Conservation (phyloP, 2,888 invertebrate genomes). For the Luffia ferchaultella region DNA sequence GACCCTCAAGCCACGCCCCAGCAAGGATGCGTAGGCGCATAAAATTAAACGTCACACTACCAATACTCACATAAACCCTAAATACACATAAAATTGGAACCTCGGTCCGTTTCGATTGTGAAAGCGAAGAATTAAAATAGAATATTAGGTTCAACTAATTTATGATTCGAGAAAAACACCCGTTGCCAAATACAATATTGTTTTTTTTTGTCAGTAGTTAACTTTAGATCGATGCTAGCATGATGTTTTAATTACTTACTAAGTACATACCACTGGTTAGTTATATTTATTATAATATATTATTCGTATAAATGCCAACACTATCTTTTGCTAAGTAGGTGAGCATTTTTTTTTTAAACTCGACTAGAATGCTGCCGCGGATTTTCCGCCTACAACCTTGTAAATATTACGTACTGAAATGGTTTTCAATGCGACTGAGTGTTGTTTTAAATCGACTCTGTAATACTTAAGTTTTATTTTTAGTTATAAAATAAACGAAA, state of each 20-base stretch:
- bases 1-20: conserved; percentile 64
- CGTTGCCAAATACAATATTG: no score
- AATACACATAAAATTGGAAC: conserved; percentile 44
- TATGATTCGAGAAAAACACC: conserved; percentile 1
- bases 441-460: conserved; percentile 60
- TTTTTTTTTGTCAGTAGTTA: no score
- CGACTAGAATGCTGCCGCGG: background rate
- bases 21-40: conserved; percentile 62
- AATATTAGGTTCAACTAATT: conserved; percentile 33
- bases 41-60: conserved; percentile 28
- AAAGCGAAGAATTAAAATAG: no score
- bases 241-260: no score
- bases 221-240: no score
- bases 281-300: background rate
- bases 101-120: no score
- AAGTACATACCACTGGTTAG: background rate
- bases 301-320: background rate
- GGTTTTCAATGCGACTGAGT: conserved; percentile 55
- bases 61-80: conserved; percentile 40
- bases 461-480: conserved; percentile 63
- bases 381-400: conserved; percentile 36
- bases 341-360: background rate
- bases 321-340: background rate
- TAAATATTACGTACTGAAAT: conserved; percentile 59
- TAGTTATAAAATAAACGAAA: conserved; percentile 65